Evolutionary conservation across 2,797 vertebrate genomes (phyloP).

Genomic region (Trachurus trachurus): DNA sequence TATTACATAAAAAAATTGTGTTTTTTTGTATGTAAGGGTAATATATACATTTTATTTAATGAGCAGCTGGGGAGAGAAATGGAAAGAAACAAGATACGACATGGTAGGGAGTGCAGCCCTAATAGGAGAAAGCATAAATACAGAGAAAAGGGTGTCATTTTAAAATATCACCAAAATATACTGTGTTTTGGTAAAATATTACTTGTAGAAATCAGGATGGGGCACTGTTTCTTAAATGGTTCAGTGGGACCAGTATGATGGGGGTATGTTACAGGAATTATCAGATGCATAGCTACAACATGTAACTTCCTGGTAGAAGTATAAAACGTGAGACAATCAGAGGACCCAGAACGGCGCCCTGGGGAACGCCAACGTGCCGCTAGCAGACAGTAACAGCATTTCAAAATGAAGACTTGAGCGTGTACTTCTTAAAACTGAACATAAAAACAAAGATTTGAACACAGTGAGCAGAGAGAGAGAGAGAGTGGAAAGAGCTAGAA

Average conservation of each 20-base stretch:
- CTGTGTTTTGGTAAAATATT: background rate
- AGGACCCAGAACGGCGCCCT: background rate
- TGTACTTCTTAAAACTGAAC: background rate
- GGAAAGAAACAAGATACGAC: conserved; percentile 2
- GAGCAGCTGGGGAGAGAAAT: background rate
- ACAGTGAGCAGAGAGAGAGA: background rate
- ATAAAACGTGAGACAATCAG: background rate
- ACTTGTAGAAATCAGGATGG: background rate
- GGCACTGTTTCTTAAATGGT: background rate
- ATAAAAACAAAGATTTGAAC: background rate
- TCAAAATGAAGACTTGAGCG: background rate
- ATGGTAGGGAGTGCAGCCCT: background rate
- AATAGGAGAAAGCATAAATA: background rate
- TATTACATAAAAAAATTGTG: no score
- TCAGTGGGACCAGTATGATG: background rate
- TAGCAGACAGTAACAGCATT: background rate
- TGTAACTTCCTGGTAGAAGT: background rate
- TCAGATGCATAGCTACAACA: background rate
- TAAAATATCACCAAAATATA: background rate
- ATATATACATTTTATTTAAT: no score
- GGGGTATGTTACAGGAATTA: background rate
- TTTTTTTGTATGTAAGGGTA: no score
- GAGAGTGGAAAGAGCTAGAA: background rate
- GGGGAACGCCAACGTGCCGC: background rate
- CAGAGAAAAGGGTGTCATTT: background rate